Evolutionary conservation across 2,888 invertebrate species (phyloP).

Genomic region (Ganaspis brasiliensis): DNA sequence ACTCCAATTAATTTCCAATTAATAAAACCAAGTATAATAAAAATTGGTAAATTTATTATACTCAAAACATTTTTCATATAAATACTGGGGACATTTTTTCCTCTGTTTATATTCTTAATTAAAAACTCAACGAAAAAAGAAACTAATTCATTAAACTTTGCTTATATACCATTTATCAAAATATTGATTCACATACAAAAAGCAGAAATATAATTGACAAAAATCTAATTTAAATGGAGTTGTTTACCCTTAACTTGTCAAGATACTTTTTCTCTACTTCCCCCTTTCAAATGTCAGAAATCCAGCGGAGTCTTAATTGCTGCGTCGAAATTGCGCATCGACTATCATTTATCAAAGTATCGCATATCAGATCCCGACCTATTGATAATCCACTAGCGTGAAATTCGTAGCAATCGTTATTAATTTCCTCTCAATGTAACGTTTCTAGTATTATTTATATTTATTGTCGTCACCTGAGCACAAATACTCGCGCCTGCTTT

Average conservation of each 20-base stretch:
- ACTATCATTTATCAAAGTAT: conserved; percentile 31
- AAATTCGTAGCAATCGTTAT: conserved; percentile 36
- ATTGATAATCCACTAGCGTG: conserved; percentile 33
- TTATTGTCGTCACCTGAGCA: conserved; percentile 39
- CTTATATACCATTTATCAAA: neutral
- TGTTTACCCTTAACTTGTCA: conserved; percentile 20
- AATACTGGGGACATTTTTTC: too few relatives aligned
- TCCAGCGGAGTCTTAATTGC: conserved; percentile 32
- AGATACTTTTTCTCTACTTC: neutral
- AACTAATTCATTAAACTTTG: too few relatives aligned
- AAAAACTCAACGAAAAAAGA: too few relatives aligned
- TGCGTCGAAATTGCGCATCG: conserved; percentile 21
- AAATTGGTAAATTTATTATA: too few relatives aligned
- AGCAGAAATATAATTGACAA: conserved; percentile 25
- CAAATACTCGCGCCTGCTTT: conserved; percentile 22
- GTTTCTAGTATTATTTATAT: conserved; percentile 26
- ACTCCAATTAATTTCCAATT: too few relatives aligned
- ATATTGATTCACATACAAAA: neutral
- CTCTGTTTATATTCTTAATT: too few relatives aligned
- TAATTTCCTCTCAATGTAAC: conserved; percentile 29
- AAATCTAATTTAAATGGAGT: conserved; percentile 31
- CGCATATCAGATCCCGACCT: conserved; percentile 11
- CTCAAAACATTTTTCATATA: too few relatives aligned
- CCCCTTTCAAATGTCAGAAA: neutral
- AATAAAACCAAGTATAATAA: too few relatives aligned